phyloP scores from a whole-genome alignment of 2,113 vertebrate species.

The Montifringilla adamsi region DNA sequence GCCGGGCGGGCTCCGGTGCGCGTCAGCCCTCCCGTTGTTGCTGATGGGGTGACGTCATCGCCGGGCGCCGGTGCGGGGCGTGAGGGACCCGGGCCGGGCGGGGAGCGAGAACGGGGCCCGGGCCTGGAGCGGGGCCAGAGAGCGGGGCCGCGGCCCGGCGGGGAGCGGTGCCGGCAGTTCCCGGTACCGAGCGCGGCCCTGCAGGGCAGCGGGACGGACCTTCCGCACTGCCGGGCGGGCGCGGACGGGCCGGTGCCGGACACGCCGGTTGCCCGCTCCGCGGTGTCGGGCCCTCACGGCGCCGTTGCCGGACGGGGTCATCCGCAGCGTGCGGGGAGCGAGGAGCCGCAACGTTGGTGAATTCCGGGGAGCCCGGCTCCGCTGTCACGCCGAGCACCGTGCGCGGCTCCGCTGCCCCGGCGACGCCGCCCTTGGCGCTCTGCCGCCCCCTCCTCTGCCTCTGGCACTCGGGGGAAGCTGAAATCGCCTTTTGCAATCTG shows the following conservation, averaged over 20 bases:
- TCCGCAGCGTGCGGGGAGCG: background rate
- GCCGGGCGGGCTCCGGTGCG: background rate
- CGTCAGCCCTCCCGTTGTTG: too few species aligned
- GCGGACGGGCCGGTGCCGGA: too few species aligned
- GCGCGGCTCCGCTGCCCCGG: background rate
- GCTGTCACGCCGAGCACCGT: too few species aligned
- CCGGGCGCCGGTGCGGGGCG: background rate
- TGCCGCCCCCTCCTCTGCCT: background rate
- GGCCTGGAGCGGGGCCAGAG: background rate
- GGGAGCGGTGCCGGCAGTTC: background rate
- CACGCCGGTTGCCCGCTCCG: too few species aligned
- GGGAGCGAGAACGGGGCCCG: background rate
- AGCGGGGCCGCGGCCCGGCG: background rate
- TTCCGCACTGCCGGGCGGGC: background rate
- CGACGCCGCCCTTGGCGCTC: background rate
- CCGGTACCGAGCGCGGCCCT: background rate
- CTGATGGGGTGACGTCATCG: background rate
- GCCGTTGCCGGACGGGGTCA: background rate
- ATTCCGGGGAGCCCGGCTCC: background rate
- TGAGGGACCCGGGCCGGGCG: background rate
- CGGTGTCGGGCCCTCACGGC: background rate
- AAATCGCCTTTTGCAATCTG: background rate
- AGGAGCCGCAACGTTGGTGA: fast-evolving
- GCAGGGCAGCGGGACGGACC: background rate
- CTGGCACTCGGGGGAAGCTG: fast-evolving